Conservation (phyloP, 2,888 invertebrate genomes). For the Lottia gigantea region DNA sequence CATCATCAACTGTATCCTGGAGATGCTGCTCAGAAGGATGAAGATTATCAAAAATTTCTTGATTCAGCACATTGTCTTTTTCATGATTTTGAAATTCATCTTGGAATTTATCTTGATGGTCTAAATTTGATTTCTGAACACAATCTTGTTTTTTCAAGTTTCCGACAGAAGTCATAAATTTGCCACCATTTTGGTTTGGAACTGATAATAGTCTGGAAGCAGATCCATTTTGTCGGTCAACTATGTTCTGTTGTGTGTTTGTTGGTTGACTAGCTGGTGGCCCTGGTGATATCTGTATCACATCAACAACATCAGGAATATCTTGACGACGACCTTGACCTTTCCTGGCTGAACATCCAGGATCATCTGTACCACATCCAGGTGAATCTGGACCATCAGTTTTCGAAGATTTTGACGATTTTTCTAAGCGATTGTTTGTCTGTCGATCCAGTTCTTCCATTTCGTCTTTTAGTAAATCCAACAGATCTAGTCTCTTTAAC, state of each 20-base stretch:
- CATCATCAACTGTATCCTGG: too few species aligned
- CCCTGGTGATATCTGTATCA: not conserved
- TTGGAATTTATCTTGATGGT: too few species aligned
- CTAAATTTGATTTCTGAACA: too few species aligned
- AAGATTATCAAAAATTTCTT: too few species aligned
- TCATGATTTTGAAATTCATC: too few species aligned
- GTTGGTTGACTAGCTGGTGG: not conserved
- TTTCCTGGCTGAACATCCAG: slow-evolving; percentile 4
- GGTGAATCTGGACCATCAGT: not conserved
- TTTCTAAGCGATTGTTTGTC: slow-evolving; percentile 6
- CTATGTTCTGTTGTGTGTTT: not conserved
- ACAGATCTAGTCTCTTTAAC: slow-evolving; percentile 50
- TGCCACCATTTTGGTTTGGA: not conserved
- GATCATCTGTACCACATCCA: not conserved
- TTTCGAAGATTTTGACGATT: not conserved
- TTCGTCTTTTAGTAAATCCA: slow-evolving; percentile 50
- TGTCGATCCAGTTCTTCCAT: slow-evolving; percentile 14
- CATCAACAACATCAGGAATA: not conserved
- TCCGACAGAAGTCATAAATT: too few species aligned
- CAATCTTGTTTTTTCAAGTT: too few species aligned
- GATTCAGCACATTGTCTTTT: too few species aligned
- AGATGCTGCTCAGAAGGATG: too few species aligned
- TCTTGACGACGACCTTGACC: not conserved
- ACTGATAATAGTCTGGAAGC: not conserved
- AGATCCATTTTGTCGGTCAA: not conserved